Conservation (phyloP, 1,140 invertebrate genomes). For the Nasonia longicornis region DNA sequence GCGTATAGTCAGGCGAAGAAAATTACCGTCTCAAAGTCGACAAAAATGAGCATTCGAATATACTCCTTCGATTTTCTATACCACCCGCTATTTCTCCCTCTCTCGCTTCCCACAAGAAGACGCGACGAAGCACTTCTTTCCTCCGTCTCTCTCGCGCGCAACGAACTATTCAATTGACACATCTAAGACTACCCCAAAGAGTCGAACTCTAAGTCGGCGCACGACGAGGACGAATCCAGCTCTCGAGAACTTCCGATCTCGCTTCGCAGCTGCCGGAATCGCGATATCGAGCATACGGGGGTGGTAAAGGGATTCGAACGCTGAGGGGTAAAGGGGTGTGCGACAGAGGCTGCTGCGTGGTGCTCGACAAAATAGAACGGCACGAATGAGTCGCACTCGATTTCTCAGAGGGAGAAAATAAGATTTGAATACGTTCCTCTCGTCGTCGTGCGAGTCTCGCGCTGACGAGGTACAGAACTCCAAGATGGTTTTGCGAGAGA, state of each 20-base stretch:
- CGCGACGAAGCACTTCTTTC: neutral
- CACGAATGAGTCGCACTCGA: neutral
- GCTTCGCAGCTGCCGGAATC: neutral
- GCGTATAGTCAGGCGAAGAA: neutral
- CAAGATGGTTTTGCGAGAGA: neutral
- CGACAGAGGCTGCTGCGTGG: neutral
- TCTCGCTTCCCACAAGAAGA: no score
- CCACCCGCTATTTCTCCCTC: neutral
- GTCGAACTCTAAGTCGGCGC: neutral
- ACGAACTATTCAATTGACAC: neutral
- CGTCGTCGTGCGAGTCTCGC: no score
- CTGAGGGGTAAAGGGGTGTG: neutral
- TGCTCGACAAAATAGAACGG: neutral
- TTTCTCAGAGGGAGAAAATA: conserved; percentile 18
- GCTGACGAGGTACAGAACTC: neutral
- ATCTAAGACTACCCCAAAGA: neutral
- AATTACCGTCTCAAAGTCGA: neutral
- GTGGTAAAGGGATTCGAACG: no score
- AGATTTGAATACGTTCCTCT: neutral
- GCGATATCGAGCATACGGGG: neutral
- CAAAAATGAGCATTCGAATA: neutral
- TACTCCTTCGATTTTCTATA: neutral
- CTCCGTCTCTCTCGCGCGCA: neutral
- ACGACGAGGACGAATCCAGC: neutral
- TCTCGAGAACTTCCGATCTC: neutral